Conservation (phyloP, 1,140 invertebrate species). For the Platyscapa corneri region DNA sequence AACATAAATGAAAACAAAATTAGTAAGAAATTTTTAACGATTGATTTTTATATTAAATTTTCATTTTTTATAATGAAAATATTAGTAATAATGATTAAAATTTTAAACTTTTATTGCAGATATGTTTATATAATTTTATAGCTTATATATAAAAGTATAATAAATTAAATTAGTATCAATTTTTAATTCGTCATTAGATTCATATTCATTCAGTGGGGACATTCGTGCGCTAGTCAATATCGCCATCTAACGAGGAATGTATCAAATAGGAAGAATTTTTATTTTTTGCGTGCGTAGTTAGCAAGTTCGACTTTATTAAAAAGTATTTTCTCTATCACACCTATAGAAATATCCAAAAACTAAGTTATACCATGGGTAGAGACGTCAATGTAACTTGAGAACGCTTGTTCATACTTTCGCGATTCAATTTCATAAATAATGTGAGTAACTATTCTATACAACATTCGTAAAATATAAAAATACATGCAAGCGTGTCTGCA, state of each 20-base stretch:
- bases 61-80: too few relatives aligned
- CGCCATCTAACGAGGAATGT: constrained; percentile 69
- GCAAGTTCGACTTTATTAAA: constrained; percentile 29
- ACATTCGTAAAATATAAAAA: not conserved
- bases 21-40: too few relatives aligned
- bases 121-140: too few relatives aligned
- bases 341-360: not conserved
- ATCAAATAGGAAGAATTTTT: constrained; percentile 66
- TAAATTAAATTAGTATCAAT: too few relatives aligned
- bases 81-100: too few relatives aligned
- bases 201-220: not conserved
- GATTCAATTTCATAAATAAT: constrained; percentile 56
- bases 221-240: not conserved
- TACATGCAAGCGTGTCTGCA: not conserved
- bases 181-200: too few relatives aligned
- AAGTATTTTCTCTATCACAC: constrained; percentile 1
- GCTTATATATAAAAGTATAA: too few relatives aligned
- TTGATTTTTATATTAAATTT: too few relatives aligned
- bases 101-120: too few relatives aligned
- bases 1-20: too few relatives aligned
- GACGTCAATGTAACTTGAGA: not conserved
- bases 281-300: constrained; percentile 67
- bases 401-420: not conserved
- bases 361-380: not conserved
- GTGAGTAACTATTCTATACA: constrained; percentile 62